Evolutionary conservation across 2,888 invertebrate species (phyloP).

Genomic region (Acholoe squamosa): DNA sequence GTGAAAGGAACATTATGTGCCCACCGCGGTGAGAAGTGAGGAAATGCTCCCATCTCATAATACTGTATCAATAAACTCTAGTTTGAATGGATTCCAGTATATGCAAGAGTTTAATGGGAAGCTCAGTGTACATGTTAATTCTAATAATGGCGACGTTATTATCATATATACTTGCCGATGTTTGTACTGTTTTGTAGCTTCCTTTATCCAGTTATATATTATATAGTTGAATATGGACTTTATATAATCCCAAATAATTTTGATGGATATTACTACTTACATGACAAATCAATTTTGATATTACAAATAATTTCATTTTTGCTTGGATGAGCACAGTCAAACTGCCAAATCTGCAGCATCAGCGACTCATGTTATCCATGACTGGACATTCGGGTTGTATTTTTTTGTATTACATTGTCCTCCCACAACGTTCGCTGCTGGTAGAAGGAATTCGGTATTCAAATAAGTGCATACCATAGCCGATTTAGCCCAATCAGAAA

Average conservation of each 20-base stretch:
- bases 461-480: no score
- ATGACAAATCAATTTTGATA: conserved; percentile 12
- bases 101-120: neutral
- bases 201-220: neutral
- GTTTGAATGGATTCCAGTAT: no score
- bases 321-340: neutral
- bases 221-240: neutral
- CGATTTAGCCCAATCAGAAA: no score
- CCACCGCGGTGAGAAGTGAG: no score
- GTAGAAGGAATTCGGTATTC: neutral
- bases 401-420: conserved; percentile 3
- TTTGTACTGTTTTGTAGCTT: neutral
- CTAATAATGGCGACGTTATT: neutral
- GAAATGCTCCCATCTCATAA: no score
- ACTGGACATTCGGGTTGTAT: neutral
- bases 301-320: neutral
- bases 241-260: neutral
- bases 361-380: neutral
- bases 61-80: no score
- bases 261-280: neutral
- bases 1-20: no score
- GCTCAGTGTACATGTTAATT: neutral
- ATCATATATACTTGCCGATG: neutral
- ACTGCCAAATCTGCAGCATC: conserved; percentile 27
- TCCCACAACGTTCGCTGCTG: neutral